Percentiles rank a stretch among this genome's conserved stretches.
These are phyloP conservation scores for Brachyopa scutellaris DNA, from an alignment of 2,888 invertebrate species.

Conservation along the genomic window DNA sequence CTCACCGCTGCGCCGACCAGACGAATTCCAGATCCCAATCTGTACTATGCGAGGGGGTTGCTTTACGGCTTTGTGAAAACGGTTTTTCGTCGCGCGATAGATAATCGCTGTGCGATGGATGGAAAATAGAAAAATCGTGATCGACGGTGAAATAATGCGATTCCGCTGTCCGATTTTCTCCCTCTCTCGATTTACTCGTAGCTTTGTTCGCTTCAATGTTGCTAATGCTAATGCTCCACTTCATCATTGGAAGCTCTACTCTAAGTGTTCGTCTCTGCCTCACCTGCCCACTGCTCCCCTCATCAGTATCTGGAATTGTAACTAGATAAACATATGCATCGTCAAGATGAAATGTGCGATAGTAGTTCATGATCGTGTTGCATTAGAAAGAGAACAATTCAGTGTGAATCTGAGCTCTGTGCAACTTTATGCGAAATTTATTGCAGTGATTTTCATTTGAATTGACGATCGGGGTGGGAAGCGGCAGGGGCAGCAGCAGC, in stretches of 20 bases:
- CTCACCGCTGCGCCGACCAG: constrained; percentile 8
- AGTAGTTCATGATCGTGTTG: constrained; percentile 68
- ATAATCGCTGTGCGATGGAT: constrained; percentile 60
- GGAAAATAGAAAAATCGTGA: constrained; percentile 66
- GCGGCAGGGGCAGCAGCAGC: neutral
- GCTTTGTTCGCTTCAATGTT: constrained; percentile 9
- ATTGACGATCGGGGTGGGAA: neutral
- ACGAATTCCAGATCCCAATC: constrained; percentile 60
- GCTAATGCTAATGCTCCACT: constrained; percentile 60
- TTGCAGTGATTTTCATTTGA: constrained; percentile 57
- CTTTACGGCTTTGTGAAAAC: constrained; percentile 14
- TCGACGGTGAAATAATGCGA: constrained; percentile 65
- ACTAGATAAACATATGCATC: constrained; percentile 55
- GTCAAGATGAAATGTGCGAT: constrained; percentile 66
- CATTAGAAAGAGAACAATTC: constrained; percentile 54
- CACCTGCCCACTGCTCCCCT: neutral
- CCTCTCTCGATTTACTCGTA: constrained; percentile 3
- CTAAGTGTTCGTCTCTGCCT: no score
- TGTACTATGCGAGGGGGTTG: constrained; percentile 16
- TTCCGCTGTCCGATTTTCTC: constrained; percentile 32
- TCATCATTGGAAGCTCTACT: constrained; percentile 36
- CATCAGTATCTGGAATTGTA: neutral
- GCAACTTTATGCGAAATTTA: constrained; percentile 58
- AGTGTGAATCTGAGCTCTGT: constrained; percentile 29
- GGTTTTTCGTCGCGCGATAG: constrained; percentile 48